These are phyloP conservation scores for Empidonax traillii DNA, from an alignment of 2,113 vertebrate genomes.

Conservation along the genomic window DNA sequence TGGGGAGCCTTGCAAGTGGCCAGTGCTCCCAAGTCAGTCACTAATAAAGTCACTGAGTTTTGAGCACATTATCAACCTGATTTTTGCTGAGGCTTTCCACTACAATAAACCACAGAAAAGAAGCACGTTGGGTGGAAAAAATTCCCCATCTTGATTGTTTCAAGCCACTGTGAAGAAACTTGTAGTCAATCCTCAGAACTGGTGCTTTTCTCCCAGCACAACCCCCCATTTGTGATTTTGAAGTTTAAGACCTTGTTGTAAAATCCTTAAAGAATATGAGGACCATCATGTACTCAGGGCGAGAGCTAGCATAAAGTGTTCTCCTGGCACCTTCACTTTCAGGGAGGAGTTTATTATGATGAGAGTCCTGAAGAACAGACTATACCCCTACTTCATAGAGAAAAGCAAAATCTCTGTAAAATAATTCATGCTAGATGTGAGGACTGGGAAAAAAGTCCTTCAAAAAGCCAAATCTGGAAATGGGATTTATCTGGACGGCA, in stretches of 20 bases:
- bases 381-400: neutral
- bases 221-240: neutral
- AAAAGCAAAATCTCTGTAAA: neutral
- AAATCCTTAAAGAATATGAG: neutral
- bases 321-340: neutral
- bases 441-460: neutral
- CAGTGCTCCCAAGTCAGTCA: neutral
- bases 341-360: neutral
- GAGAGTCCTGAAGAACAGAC: neutral
- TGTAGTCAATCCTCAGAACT: neutral
- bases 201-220: neutral
- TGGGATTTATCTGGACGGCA: neutral
- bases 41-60: neutral
- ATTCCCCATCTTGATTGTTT: neutral
- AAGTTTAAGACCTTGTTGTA: neutral
- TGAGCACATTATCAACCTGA: neutral
- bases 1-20: neutral
- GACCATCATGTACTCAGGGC: neutral
- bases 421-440: neutral
- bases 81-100: neutral
- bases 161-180: neutral
- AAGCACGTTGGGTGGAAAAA: neutral
- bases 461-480: neutral
- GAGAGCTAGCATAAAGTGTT: neutral
- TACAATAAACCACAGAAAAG: neutral